These are phyloP conservation scores for Drosophila seguyi DNA, from an alignment of 1,140 invertebrate genomes.

Conservation along the genomic window DNA sequence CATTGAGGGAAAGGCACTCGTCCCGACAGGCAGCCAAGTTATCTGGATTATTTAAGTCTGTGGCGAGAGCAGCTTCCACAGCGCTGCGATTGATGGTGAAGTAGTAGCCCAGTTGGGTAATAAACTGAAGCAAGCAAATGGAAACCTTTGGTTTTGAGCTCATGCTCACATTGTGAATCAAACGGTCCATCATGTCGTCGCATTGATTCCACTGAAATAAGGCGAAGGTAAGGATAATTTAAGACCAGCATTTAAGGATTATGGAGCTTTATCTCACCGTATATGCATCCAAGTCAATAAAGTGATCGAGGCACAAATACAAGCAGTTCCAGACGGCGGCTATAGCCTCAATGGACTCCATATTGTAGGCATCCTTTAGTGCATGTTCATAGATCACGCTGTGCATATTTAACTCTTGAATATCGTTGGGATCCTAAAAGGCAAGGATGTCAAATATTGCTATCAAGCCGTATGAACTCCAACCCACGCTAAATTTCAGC, in stretches of 20 bases:
- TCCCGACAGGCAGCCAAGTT: conserved; percentile 34
- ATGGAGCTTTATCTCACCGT: conserved; percentile 13
- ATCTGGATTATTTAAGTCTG: conserved; percentile 34
- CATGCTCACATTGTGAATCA: conserved; percentile 59
- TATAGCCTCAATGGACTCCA: conserved; percentile 48
- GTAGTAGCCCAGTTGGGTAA: conserved; percentile 58
- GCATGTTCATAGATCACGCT: conserved; percentile 67
- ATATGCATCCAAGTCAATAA: conserved; percentile 44
- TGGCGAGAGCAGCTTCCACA: conserved; percentile 23
- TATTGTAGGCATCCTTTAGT: conserved; percentile 53
- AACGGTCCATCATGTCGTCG: conserved; percentile 68
- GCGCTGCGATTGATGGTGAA: conserved; percentile 62
- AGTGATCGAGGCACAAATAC: conserved; percentile 66
- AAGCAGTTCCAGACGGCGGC: conserved; percentile 58
- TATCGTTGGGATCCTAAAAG: conserved; percentile 39
- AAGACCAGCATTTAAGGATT: neutral
- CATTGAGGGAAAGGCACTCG: conserved; percentile 43
- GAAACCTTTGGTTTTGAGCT: conserved; percentile 42
- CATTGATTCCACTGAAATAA: conserved; percentile 74
- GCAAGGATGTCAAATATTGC: neutral
- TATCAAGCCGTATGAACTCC: neutral
- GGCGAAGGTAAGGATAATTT: no score
- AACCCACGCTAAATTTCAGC: conserved; percentile 48
- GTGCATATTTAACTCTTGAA: conserved; percentile 65
- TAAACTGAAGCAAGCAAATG: conserved; percentile 55